Base-by-base conservation (phyloP, 2,888 invertebrate species). In the Mythimna lalbum region DNA sequence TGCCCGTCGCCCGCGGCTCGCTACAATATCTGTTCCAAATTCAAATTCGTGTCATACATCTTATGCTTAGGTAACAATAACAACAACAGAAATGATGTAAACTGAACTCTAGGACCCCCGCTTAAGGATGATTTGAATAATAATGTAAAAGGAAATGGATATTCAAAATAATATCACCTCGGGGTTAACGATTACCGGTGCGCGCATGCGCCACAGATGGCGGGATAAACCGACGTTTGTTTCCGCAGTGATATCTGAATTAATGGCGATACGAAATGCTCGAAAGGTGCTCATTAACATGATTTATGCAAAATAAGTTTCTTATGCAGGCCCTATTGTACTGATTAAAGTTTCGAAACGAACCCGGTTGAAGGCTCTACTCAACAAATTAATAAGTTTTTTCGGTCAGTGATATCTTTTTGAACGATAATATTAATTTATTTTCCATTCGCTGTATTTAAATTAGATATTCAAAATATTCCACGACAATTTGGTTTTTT, bases 161-260 rank as follows among this genome's bases (percentile, higher is more conserved):
- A 95, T 95, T 95, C 91, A 94, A 95, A 95, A 95, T 95, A 95
- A 95, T 96, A 96, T 95, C 96, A 96, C 96, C 96, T 94, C 95
- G 90, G 95, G 96, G 96, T 95, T 95, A 96, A 96, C 95, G 96
- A 95, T 96, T 94, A 94, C 95, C 94, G 93, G 94, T 90, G 95
- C 90, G 94, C 95, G 94, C 94, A 92, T 94, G 94, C 93, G 91
- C 93, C 93, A 92, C 95, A 95, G 96, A 96, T 96, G 95, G 94
- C 89, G 87, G 94, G 94, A 95, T 95, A 95, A 95, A 93, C 95
- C 93, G 95, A 96, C 95, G 95, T 95, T 95, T 95, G 95, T 95
- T 95, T 96, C 96, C 96, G 95, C 95, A 95, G 94, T 96, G 95
- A 96, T 96, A 95, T 96, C 95, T 95, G 95, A 96, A 95, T 96